phyloP scores from a whole-genome alignment of 2,113 vertebrate genomes.

The Paralichthys olivaceus region DNA sequence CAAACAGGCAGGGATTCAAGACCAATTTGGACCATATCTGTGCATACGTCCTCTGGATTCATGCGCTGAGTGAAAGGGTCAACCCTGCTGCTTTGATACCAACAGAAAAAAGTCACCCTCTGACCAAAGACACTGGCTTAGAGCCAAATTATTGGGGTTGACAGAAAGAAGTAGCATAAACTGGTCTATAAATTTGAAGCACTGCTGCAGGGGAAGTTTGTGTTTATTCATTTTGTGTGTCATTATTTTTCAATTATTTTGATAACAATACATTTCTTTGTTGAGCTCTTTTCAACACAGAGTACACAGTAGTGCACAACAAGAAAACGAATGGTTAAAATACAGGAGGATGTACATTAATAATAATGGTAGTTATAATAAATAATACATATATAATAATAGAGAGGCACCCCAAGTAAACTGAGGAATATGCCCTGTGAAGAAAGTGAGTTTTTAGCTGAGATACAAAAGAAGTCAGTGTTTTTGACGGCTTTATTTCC shows the following conservation, averaged over 20 bases:
- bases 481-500: not conserved
- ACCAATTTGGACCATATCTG: constrained; percentile 45
- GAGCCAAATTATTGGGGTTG: constrained; percentile 40
- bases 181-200: not conserved
- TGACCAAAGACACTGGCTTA: constrained; percentile 36
- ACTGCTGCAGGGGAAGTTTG: not conserved
- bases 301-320: no score
- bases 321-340: no score
- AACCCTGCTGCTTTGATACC: constrained; percentile 37
- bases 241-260: not conserved
- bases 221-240: constrained; percentile 6
- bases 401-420: no score
- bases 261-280: not conserved
- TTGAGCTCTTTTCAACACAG: not conserved
- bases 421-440: no score
- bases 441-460: no score
- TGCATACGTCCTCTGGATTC: constrained; percentile 26
- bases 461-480: no score
- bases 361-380: no score
- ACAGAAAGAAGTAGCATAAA: constrained; percentile 2
- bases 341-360: no score
- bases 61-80: constrained; percentile 61
- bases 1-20: constrained; percentile 44
- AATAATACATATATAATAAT: no score
- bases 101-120: constrained; percentile 26